Conservation (phyloP, 2,113 vertebrate genomes). For the Calonectris borealis region DNA sequence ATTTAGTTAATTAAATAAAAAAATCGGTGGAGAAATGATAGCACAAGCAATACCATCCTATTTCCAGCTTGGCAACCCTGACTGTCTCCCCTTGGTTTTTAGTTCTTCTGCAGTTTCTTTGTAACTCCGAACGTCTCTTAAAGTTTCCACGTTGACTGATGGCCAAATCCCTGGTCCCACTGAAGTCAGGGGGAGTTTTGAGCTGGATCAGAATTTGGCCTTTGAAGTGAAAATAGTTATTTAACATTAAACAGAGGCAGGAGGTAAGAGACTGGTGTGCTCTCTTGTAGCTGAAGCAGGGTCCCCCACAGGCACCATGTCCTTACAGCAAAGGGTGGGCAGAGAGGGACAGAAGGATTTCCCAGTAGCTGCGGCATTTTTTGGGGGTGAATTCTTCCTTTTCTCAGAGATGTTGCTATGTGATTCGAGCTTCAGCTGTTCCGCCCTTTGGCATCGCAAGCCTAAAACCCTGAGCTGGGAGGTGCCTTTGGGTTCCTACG, state of each 20-base stretch:
- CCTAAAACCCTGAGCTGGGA: not conserved
- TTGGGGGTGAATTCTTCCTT: not conserved
- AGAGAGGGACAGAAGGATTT: not conserved
- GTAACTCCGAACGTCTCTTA: not conserved
- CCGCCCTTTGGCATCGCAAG: not conserved
- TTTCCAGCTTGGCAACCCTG: not conserved
- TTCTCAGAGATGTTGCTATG: not conserved
- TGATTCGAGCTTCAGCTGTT: not conserved
- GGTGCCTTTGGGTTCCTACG: not conserved
- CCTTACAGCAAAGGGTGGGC: not conserved
- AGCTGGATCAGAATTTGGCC: not conserved
- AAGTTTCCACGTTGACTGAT: not conserved
- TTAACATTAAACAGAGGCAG: not conserved
- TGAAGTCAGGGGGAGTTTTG: not conserved
- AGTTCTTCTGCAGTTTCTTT: not conserved
- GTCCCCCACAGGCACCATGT: not conserved
- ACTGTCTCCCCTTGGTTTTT: not conserved
- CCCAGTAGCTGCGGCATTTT: not conserved
- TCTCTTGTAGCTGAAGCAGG: not conserved
- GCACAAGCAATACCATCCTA: not conserved
- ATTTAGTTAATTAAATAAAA: not conserved
- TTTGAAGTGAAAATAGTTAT: slow-evolving; percentile 9
- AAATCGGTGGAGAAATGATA: not conserved
- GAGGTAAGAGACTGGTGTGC: not conserved
- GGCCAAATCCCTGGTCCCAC: not conserved